Percentiles rank a stretch among this genome's conserved stretches.
These are phyloP conservation scores for Indicator maculatus DNA, from an alignment of 2,113 vertebrate genomes.

Conservation along the genomic window DNA sequence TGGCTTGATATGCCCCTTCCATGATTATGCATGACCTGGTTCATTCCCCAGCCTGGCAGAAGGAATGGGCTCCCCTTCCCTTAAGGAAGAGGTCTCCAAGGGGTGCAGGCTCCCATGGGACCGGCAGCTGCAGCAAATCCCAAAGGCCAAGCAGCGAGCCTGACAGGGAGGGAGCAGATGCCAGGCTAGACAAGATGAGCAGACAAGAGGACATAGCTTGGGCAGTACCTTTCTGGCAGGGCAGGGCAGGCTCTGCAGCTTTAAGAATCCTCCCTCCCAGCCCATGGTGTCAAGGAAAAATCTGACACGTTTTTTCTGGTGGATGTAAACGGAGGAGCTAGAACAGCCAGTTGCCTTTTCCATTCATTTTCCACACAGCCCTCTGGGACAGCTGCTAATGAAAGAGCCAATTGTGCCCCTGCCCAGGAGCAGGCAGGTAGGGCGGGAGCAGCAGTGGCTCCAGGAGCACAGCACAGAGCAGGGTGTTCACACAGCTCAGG, in stretches of 20 bases:
- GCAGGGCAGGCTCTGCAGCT: not conserved
- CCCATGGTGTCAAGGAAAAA: slow-evolving; percentile 46
- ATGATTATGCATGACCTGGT: rapidly evolving
- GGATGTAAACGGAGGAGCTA: slow-evolving; percentile 5
- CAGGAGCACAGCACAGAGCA: not conserved
- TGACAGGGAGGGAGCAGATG: not conserved
- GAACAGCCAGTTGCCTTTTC: slow-evolving; percentile 68
- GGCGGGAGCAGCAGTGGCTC: not conserved
- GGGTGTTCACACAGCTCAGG: not conserved
- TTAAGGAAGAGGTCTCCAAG: not conserved
- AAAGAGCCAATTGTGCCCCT: slow-evolving; percentile 47
- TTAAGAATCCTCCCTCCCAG: slow-evolving; percentile 50
- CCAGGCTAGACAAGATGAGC: not conserved
- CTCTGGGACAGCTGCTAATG: slow-evolving; percentile 23
- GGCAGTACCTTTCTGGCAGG: not conserved
- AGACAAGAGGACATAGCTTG: not conserved
- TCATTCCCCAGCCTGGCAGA: not conserved
- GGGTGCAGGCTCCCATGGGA: rapidly evolving
- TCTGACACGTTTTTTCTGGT: slow-evolving; percentile 63
- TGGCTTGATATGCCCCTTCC: not conserved
- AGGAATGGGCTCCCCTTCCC: not conserved
- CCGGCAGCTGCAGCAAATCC: not conserved
- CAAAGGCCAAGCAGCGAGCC: rapidly evolving
- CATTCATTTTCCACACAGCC: slow-evolving; percentile 58
- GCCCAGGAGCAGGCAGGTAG: slow-evolving; percentile 21